These are phyloP conservation scores for Micronisus gabar DNA, from an alignment of 2,113 vertebrate genomes.

Conservation along the genomic window DNA sequence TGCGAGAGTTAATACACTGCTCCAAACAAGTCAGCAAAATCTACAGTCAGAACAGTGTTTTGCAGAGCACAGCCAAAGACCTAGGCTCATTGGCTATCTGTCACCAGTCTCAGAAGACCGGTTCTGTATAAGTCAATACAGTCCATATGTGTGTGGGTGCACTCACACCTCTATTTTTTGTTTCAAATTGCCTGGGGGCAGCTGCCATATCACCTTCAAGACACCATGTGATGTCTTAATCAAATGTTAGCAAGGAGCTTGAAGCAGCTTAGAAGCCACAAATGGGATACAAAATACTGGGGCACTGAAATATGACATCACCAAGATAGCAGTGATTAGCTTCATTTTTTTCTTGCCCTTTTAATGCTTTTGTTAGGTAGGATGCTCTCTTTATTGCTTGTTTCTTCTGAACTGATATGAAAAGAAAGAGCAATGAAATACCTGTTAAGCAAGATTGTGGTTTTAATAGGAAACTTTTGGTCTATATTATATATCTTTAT, in stretches of 20 bases:
- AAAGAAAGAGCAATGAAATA: background rate
- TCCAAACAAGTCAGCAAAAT: constrained; percentile 34
- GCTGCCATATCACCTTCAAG: constrained; percentile 8
- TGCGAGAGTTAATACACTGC: constrained; percentile 36
- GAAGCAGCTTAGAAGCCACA: background rate
- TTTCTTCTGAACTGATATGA: background rate
- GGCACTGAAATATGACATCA: background rate
- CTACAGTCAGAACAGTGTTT: background rate
- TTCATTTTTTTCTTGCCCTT: background rate
- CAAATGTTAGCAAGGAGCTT: constrained; percentile 32
- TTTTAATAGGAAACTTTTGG: background rate
- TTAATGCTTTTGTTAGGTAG: background rate
- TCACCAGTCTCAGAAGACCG: background rate
- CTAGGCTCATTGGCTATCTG: constrained; percentile 24
- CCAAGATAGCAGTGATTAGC: background rate
- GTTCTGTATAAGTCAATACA: background rate
- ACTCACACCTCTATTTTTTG: constrained; percentile 25
- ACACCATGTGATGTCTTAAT: constrained; percentile 24
- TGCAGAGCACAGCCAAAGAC: background rate
- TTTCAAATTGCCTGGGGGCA: constrained; percentile 15
- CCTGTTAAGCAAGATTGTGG: background rate
- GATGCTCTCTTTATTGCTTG: background rate
- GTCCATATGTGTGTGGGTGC: constrained; percentile 11
- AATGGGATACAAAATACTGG: background rate
- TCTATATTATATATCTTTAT: background rate